Evolutionary conservation across 1,140 invertebrate species (phyloP), one percentile per base, ranked within the genome.

Genomic region (Lethrus apterus): DNA sequence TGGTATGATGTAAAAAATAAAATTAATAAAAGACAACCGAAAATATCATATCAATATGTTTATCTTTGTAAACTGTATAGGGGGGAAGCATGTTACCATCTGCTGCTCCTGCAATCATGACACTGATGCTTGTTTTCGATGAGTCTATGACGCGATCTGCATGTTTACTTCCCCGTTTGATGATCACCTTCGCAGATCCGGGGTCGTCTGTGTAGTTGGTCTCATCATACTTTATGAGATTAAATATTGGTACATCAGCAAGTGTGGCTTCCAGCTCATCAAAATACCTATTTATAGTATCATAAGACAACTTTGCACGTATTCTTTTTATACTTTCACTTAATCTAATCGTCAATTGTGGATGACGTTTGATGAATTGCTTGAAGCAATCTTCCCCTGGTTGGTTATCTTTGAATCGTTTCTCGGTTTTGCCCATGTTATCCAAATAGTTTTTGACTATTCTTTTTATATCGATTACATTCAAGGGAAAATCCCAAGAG

Each of bases 151-250:
- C 53, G 20, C 50, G 47, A 49, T 69, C 62, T 17, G 62, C 54
- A 47, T 67, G 60, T 48, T 63, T 65, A 17, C 33, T 32, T 26
- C 62, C 59, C 30, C 66, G 46, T 36, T 55, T 54, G 24, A 58
- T 49, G 34, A 68, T 52, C 14, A 59, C 41, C 57, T 62, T 66
- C 29, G 54, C 55, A 19, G 38, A 51, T 11, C 62, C 60, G 8
- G 63, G 64, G 40, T 69, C 60, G 56, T 69, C 65, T 5, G 48
- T 51, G 5, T 69, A 20, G 47, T 69, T 69, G 5, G 67, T 68
- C 48, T 69, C 67, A 48, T 67, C 64, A 49, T 66, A 68, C 47
- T 63, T 65, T 13, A 56, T 30, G 17, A 58, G 51, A 48, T 52
- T 51, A 35, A 10, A 20, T 41, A 44, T 31, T 19, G 54, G 51